A percentile compares a stretch with the other conserved stretches of the same genome.
Conservation (phyloP, 2,888 invertebrate genomes). For the Altica lythri region DNA sequence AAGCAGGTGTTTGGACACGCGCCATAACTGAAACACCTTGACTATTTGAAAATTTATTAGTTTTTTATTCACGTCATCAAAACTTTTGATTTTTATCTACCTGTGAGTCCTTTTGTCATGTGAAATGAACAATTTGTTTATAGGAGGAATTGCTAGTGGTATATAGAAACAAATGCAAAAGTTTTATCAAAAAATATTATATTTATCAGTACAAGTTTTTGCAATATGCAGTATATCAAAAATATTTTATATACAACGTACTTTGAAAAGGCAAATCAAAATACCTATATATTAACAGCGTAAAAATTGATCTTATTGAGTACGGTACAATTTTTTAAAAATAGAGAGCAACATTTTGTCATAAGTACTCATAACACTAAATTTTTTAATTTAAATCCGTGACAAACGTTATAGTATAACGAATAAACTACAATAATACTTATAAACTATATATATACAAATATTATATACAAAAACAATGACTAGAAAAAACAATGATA, state of each 20-base stretch:
- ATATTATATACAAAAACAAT: conserved; percentile 50
- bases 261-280: conserved; percentile 24
- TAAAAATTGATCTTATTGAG: conserved; percentile 29
- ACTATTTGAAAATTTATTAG: conserved; percentile 46
- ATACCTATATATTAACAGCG: conserved; percentile 30
- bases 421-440: conserved; percentile 22
- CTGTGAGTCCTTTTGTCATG: too few species aligned
- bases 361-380: conserved; percentile 22
- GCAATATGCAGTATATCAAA: conserved; percentile 37
- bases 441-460: conserved; percentile 47
- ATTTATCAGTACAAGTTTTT: conserved; percentile 33
- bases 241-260: conserved; percentile 37
- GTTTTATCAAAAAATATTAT: conserved; percentile 13
- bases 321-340: conserved; percentile 32
- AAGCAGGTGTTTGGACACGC: conserved; percentile 46
- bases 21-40: conserved; percentile 49
- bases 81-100: conserved; percentile 21
- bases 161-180: not conserved
- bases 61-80: conserved; percentile 37
- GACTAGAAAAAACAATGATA: conserved; percentile 53
- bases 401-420: too few species aligned
- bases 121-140: not conserved
- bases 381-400: conserved; percentile 17
- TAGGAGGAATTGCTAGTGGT: not conserved
- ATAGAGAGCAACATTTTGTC: conserved; percentile 32